Conservation (phyloP, 2,113 vertebrate species). For the Odobenus rosmarus region DNA sequence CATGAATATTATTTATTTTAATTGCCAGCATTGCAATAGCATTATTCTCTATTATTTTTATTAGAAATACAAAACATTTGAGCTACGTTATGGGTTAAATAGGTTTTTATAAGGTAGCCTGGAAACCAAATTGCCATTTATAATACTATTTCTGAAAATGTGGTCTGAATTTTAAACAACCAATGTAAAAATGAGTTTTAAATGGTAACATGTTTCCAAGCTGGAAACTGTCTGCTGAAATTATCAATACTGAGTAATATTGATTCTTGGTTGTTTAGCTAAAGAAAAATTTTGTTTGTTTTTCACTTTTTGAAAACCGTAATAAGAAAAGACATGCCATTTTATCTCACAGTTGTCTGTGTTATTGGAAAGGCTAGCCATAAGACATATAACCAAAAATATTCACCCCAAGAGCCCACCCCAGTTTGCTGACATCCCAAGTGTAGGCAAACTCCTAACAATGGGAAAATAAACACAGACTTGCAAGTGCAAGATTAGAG, state of each 20-base stretch:
- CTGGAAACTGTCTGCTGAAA: neutral
- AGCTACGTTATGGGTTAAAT: conserved; percentile 61
- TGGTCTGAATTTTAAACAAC: conserved; percentile 65
- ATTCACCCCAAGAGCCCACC: neutral
- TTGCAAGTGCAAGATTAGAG: neutral
- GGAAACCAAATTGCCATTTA: conserved; percentile 48
- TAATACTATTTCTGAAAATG: conserved; percentile 48
- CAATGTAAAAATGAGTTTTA: conserved; percentile 46
- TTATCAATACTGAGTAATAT: neutral
- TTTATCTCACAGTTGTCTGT: neutral
- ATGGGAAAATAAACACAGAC: neutral
- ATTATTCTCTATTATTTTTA: conserved; percentile 63
- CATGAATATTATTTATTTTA: conserved; percentile 46
- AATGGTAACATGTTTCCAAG: neutral
- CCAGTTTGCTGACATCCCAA: neutral
- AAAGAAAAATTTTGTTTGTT: neutral
- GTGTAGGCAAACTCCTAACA: neutral
- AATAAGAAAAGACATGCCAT: neutral
- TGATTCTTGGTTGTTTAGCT: conserved; percentile 26
- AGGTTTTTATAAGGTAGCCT: conserved; percentile 63
- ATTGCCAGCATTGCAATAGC: conserved; percentile 50
- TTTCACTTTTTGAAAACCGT: neutral
- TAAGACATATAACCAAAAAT: neutral
- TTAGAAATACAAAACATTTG: conserved; percentile 67
- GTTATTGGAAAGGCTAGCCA: neutral